These are phyloP conservation scores for Mirza zaza DNA, from an alignment of 2,113 vertebrate genomes.

Conservation along the genomic window DNA sequence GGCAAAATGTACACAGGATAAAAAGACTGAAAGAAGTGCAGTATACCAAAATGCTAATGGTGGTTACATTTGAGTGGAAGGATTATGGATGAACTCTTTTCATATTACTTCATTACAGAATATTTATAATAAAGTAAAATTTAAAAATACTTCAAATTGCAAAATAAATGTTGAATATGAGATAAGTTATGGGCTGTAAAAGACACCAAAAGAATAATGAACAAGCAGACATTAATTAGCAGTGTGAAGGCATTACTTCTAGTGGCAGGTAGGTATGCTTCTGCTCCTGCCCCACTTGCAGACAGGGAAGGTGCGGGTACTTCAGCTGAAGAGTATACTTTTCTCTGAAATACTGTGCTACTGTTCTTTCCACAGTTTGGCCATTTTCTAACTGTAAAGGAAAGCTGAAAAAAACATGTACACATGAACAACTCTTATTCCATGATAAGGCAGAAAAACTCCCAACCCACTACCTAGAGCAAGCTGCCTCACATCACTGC, in stretches of 20 bases:
- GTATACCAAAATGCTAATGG: constrained; percentile 5
- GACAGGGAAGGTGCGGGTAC: constrained; percentile 97
- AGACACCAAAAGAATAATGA: neutral
- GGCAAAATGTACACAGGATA: constrained; percentile 13
- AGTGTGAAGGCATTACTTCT: constrained; percentile 90
- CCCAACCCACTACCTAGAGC: neutral
- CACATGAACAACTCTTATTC: neutral
- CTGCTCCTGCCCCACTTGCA: constrained; percentile 99
- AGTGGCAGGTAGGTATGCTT: constrained; percentile 99
- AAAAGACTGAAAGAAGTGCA: constrained; percentile 24
- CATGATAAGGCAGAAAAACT: neutral
- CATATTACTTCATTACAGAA: neutral
- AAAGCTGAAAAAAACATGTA: constrained; percentile 87
- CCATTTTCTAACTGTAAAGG: constrained; percentile 98
- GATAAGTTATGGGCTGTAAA: neutral
- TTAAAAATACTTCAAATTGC: constrained; percentile 7
- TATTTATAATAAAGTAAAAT: constrained; percentile 40
- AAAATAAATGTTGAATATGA: constrained; percentile 13
- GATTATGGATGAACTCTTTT: neutral
- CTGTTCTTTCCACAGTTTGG: constrained; percentile 99
- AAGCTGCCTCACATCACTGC: neutral
- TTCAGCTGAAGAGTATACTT: constrained; percentile 99
- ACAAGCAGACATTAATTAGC: neutral
- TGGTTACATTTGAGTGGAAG: neutral
- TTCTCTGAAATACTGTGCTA: constrained; percentile 99